Percentiles rank a stretch among this genome's conserved stretches.
Conservation (phyloP, 2,888 invertebrate species). For the Parnassius smintheus region DNA sequence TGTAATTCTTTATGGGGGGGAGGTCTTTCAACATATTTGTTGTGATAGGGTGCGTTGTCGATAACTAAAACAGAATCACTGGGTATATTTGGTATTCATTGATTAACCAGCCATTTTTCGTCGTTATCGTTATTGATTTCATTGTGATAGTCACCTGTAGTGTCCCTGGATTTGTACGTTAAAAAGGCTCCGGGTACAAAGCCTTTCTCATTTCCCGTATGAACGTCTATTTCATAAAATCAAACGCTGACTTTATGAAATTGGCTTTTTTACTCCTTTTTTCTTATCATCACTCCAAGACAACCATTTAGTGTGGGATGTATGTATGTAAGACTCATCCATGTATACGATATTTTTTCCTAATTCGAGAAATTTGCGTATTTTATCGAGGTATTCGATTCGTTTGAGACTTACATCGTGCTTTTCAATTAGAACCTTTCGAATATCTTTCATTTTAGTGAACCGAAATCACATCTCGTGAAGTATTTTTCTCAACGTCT, state of each 20-base stretch:
- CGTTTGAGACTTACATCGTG: background rate
- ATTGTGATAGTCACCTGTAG: slow-evolving; percentile 7
- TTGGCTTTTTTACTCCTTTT: background rate
- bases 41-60: slow-evolving; percentile 30
- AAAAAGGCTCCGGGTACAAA: background rate
- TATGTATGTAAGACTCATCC: slow-evolving; percentile 1
- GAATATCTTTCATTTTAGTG: background rate
- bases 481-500: slow-evolving; percentile 28
- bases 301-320: background rate
- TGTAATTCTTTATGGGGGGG: background rate
- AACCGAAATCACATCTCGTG: slow-evolving; percentile 23
- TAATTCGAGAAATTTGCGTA: slow-evolving; percentile 24
- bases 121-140: slow-evolving; percentile 16
- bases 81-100: slow-evolving; percentile 26
- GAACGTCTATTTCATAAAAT: background rate
- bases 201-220: background rate
- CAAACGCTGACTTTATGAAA: background rate
- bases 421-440: slow-evolving; percentile 11
- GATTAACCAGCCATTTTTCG: slow-evolving; percentile 12
- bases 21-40: slow-evolving; percentile 24
- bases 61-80: slow-evolving; percentile 29
- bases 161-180: background rate
- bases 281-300: background rate
- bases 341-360: slow-evolving; percentile 27
- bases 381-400: slow-evolving; percentile 19